Evolutionary conservation across 2,888 invertebrate genomes (phyloP), one percentile per base, ranked within the genome.

Genomic region (Dioctria linearis): DNA sequence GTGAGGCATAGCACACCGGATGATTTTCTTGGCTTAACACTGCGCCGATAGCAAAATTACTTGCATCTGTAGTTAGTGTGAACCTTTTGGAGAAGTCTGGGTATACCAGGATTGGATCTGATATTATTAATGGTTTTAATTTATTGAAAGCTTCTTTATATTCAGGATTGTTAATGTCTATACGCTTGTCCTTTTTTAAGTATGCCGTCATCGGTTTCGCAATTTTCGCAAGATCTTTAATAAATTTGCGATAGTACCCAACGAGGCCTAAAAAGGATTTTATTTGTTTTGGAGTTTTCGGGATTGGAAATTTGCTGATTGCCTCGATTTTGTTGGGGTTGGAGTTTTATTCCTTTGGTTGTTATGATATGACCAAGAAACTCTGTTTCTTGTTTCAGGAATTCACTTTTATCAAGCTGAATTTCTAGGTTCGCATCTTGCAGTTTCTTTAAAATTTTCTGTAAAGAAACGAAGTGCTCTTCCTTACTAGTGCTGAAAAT

Each of bases 301-400:
- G 82, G n/a, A 79, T 59, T 46, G 80, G 82, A 37, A 80, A 83
- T 6, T 83, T 81, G n/a, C 75, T 25, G 25, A 25, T 25, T 25
- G 25, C 25, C 25, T 25, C 25, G 25, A 25, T 25, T 25, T 25
- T 25, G 25, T 25, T 25, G 25, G 25, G 25, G 25, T 25, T 25
- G 25, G 25, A n/a, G 25, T 25, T 25, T 25, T 25, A 25, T 1
- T 82, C 80, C 8, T 81, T 51, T 11, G 6, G 63, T 76, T 13
- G 61, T 76, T 13, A 25, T 13, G 8, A 76, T 49, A 49, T 76
- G 76, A 9, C 61, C 63, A 1, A 76, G n/a, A 39, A 76, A 76
- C 25, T 25, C 25, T 25, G 25, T 2, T 25, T 25, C 25, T 25
- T 25, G 25, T 25, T 25, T 25, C 25, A 25, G 25, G 25, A 25